Evolutionary conservation across 2,888 invertebrate species (phyloP).

Genomic region (Sepioteuthis lessoniana): DNA sequence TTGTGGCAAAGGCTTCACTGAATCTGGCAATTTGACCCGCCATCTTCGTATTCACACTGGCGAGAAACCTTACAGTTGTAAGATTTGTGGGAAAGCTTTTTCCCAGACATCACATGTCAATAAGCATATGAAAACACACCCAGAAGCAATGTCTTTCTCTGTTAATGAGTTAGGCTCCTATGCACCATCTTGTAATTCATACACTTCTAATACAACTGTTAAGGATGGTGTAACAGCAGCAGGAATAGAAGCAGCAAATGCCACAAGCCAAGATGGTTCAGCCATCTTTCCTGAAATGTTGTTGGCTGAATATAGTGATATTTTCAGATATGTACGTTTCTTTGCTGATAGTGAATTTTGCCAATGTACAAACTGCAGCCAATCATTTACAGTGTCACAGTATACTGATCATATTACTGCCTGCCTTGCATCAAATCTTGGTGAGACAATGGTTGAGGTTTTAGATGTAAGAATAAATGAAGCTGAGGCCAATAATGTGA

Average conservation of each 20-base stretch:
- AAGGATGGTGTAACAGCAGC: not conserved
- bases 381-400: constrained; percentile 37
- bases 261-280: not conserved
- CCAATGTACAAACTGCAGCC: constrained; percentile 1
- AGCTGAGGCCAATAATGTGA: not conserved
- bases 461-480: not conserved
- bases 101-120: constrained; percentile 44
- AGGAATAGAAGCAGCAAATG: not conserved
- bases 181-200: not conserved
- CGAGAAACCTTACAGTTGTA: constrained; percentile 34
- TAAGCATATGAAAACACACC: constrained; percentile 23
- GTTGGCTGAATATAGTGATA: constrained; percentile 7
- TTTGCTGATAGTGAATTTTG: constrained; percentile 15
- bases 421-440: not conserved
- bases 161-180: not conserved
- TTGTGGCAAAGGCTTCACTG: constrained; percentile 42
- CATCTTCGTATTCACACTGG: constrained; percentile 35
- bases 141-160: not conserved
- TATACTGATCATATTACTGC: constrained; percentile 34
- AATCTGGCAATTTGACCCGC: constrained; percentile 34
- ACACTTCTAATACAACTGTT: not conserved
- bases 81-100: constrained; percentile 41
- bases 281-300: not conserved
- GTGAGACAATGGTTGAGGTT: not conserved
- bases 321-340: not conserved